Base-by-base conservation (phyloP, 2,888 invertebrate species). In the Plebejus argus region DNA sequence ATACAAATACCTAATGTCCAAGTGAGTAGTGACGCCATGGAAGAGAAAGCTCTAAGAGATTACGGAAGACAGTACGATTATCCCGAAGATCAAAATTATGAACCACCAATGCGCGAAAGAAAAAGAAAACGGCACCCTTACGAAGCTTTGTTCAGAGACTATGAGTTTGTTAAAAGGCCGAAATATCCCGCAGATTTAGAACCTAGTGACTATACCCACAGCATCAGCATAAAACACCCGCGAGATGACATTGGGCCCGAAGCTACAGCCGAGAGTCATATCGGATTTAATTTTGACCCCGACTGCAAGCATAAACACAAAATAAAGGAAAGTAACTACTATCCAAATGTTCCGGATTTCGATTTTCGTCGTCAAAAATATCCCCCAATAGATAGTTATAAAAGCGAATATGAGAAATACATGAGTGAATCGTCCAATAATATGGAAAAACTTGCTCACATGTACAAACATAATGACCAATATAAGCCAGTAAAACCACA, bases 221-320 rank as follows among this genome's bases (percentile, higher is more conserved):
- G 89, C 81, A 89, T 92, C 79, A 87, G 89, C 71, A 91, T 92
- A 49, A 92, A 91, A 82, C 91, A 92, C 83, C 91, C 90, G 6
- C 86, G 85, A 58, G 91, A 91, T 79, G 89, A 90, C 80, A 82
- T 70, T 70, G 79, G 77, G 20, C 80, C 84, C 49, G 86, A 87
- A 77, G 85, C 85, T 56, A 88, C 89, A 70, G 86, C 91, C 18
- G 87, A 90, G 79, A 89, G 90, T 83, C 91, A 92, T 83, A 85
- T 89, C 76, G 92, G 91, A 45, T 88, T 90, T 79, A 87, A 84
- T 81, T 87, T 86, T 79, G 91, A 93, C 80, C 90, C 91, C 49
- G 89, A 91, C 84, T 92, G 92, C 81, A 91, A 91, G 86, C 89
- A 87, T 12, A 92, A 92, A 85, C 86, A 88, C 78, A 90, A 88